These are phyloP conservation scores for Lepus townsendii DNA, from an alignment of 2,797 vertebrate genomes.

Conservation along the genomic window DNA sequence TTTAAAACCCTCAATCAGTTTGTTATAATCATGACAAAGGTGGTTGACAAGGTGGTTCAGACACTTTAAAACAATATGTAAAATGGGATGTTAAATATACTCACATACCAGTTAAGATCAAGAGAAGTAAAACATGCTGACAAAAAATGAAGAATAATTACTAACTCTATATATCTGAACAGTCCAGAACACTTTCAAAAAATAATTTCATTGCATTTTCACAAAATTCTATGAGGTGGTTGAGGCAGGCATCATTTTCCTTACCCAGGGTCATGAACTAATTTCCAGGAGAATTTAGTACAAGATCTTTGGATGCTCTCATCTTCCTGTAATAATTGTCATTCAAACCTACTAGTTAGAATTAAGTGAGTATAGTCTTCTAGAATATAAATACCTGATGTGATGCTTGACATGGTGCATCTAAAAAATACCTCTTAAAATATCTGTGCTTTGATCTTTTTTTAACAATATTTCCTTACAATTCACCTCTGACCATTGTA, in stretches of 20 bases:
- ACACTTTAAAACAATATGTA: slow-evolving; percentile 66
- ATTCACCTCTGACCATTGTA: neutral
- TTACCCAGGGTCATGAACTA: slow-evolving; percentile 11
- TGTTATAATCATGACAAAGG: slow-evolving; percentile 5
- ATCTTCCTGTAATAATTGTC: neutral
- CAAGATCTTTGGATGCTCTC: neutral
- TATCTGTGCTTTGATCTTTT: neutral
- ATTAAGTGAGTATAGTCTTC: slow-evolving; percentile 2
- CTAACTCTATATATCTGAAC: slow-evolving; percentile 42
- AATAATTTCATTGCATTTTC: slow-evolving; percentile 35
- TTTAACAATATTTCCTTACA: neutral
- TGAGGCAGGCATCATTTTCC: neutral
- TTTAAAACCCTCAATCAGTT: slow-evolving; percentile 35
- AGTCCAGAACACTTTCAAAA: slow-evolving; percentile 31
- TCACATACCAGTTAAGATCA: slow-evolving; percentile 46
- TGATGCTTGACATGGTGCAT: neutral
- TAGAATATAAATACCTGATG: neutral
- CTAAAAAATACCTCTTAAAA: slow-evolving; percentile 50
- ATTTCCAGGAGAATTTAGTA: slow-evolving; percentile 3
- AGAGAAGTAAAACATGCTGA: slow-evolving; percentile 43
- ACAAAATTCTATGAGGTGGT: neutral
- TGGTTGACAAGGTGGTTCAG: slow-evolving; percentile 19
- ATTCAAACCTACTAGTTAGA: neutral
- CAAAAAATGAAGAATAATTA: slow-evolving; percentile 61
- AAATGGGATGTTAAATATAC: slow-evolving; percentile 68